Conservation (phyloP, 2,888 invertebrate genomes). For the Chorisops tibialis region DNA sequence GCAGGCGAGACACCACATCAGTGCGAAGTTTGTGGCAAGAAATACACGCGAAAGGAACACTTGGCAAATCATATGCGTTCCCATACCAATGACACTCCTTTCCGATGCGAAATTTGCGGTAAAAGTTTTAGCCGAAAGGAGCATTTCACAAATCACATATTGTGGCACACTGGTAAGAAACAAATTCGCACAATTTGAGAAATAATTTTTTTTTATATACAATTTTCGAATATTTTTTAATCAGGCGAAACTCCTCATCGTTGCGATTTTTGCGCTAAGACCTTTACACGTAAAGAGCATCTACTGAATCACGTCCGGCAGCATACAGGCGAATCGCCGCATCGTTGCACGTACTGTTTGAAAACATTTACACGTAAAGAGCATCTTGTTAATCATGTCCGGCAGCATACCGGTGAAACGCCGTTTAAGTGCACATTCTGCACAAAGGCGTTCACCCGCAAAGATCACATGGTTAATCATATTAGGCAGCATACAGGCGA, state of each 20-base stretch:
- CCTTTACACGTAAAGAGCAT: slow-evolving; percentile 82
- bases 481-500: slow-evolving; percentile 78
- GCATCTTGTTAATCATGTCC: slow-evolving; percentile 79
- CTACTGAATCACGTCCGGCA: slow-evolving; percentile 81
- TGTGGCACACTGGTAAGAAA: slow-evolving; percentile 78
- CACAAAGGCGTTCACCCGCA: slow-evolving; percentile 80
- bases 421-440: slow-evolving; percentile 81
- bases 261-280: slow-evolving; percentile 82
- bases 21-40: slow-evolving; percentile 83
- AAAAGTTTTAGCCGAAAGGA: slow-evolving; percentile 86
- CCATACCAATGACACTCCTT: slow-evolving; percentile 84
- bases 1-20: slow-evolving; percentile 82
- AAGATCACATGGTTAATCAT: slow-evolving; percentile 73
- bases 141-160: slow-evolving; percentile 85
- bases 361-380: slow-evolving; percentile 86
- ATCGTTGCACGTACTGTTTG: slow-evolving; percentile 79
- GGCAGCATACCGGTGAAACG: slow-evolving; percentile 82
- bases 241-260: slow-evolving; percentile 78
- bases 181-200: slow-evolving; percentile 53
- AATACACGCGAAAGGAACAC: slow-evolving; percentile 85
- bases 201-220: background rate
- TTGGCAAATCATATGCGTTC: slow-evolving; percentile 84
- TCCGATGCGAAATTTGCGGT: slow-evolving; percentile 82
- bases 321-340: slow-evolving; percentile 79
- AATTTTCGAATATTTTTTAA: too few species aligned